These are phyloP conservation scores for Parus major DNA, from an alignment of 2,113 vertebrate species.

Conservation along the genomic window DNA sequence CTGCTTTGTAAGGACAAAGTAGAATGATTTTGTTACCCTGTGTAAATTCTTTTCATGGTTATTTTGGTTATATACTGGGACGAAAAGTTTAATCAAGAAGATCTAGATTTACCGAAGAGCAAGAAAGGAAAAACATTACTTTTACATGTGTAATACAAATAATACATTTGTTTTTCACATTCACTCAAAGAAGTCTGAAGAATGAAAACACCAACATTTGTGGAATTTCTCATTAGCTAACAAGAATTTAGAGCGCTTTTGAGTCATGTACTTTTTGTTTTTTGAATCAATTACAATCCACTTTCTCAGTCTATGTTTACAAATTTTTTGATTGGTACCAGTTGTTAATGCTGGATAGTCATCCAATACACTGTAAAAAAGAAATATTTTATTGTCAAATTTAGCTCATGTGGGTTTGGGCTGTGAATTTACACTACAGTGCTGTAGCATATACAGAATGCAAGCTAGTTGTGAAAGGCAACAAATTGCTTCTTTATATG, in stretches of 20 bases:
- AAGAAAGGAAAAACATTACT: background rate
- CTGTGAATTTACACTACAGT: background rate
- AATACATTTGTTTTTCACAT: background rate
- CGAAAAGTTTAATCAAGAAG: background rate
- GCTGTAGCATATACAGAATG: background rate
- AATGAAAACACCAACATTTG: background rate
- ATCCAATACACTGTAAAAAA: background rate
- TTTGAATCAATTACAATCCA: rapidly evolving
- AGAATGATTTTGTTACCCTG: background rate
- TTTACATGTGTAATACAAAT: background rate
- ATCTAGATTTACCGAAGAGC: background rate
- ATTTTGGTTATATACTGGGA: background rate
- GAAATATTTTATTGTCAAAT: background rate
- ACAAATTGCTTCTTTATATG: background rate
- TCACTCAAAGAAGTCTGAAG: background rate
- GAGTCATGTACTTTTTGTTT: background rate
- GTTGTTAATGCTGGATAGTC: background rate
- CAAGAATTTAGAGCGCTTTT: background rate
- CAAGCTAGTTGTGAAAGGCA: background rate
- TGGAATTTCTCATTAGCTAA: background rate
- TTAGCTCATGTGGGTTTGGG: background rate
- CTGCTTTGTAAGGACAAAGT: background rate
- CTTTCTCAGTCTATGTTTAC: background rate
- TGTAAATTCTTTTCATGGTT: background rate
- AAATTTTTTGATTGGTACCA: background rate